phyloP scores from a whole-genome alignment of 2,888 invertebrate genomes.

The Eumerus sabulonum region DNA sequence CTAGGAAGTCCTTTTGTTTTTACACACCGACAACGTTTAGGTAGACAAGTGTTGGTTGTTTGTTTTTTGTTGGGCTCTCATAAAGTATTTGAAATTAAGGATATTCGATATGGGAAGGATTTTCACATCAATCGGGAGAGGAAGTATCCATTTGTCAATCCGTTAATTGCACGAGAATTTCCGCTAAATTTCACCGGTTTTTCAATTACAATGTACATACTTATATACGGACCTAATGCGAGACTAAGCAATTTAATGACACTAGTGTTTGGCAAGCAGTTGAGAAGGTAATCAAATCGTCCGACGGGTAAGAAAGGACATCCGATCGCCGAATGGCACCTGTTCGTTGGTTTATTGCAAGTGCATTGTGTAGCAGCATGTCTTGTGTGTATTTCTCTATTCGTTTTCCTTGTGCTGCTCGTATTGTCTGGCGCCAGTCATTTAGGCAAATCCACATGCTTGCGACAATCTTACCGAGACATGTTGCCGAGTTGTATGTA shows the following conservation, averaged over 20 bases:
- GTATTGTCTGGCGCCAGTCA: conserved; percentile 51
- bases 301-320: conserved; percentile 36
- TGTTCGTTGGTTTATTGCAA: conserved; percentile 48
- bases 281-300: conserved; percentile 49
- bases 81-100: conserved; percentile 49
- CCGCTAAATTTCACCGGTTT: conserved; percentile 60
- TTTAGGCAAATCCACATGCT: conserved; percentile 53
- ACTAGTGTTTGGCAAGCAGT: conserved; percentile 38
- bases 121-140: conserved; percentile 32
- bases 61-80: conserved; percentile 49
- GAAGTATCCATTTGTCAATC: conserved; percentile 62
- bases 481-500: conserved; percentile 49
- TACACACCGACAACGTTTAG: conserved; percentile 27
- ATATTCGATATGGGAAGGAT: conserved; percentile 45
- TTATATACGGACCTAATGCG: no score
- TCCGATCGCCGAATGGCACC: conserved; percentile 64
- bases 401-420: conserved; percentile 10
- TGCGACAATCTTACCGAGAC: conserved; percentile 58
- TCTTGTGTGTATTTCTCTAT: no score
- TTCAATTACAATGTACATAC: background rate
- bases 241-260: conserved; percentile 29
- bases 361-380: conserved; percentile 40
- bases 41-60: conserved; percentile 39
- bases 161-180: conserved; percentile 56
- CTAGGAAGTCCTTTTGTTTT: conserved; percentile 55